phyloP scores from a whole-genome alignment of 2,888 invertebrate genomes.

The Macrosiphum euphorbiae region DNA sequence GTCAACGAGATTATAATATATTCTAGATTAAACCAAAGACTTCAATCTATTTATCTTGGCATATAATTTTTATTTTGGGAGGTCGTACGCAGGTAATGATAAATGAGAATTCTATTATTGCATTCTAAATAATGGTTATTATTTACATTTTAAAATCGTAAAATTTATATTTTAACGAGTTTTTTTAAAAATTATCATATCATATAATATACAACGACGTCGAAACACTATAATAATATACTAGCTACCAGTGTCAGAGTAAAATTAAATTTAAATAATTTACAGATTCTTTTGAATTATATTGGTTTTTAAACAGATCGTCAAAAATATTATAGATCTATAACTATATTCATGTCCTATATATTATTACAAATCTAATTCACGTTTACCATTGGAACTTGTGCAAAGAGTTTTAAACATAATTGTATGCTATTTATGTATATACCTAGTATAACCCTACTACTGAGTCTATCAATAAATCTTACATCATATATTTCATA shows the following conservation, averaged over 20 bases:
- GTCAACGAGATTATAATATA: background rate
- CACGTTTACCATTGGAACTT: background rate
- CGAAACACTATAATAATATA: background rate
- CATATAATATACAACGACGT: background rate
- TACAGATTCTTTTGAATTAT: background rate
- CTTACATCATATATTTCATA: background rate
- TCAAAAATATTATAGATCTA: background rate
- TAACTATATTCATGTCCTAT: background rate
- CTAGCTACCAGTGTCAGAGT: background rate
- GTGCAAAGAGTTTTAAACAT: background rate
- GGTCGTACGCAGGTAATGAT: slow-evolving; percentile 36
- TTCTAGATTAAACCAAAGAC: slow-evolving; percentile 3
- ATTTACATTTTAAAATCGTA: slow-evolving; percentile 55
- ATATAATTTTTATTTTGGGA: slow-evolving; percentile 22
- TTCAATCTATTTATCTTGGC: background rate
- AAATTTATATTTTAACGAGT: slow-evolving; percentile 45
- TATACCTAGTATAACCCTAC: background rate
- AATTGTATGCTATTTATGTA: background rate
- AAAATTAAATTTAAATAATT: slow-evolving; percentile 28
- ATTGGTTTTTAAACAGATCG: background rate
- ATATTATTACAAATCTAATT: background rate
- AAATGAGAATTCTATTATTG: slow-evolving; percentile 32
- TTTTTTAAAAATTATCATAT: slow-evolving; percentile 4
- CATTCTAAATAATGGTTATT: slow-evolving; percentile 36
- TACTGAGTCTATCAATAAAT: background rate